Evolutionary conservation across 2,888 invertebrate genomes (phyloP), one percentile per base, ranked within the genome.

Genomic region (Cryptophagus acutangulus): DNA sequence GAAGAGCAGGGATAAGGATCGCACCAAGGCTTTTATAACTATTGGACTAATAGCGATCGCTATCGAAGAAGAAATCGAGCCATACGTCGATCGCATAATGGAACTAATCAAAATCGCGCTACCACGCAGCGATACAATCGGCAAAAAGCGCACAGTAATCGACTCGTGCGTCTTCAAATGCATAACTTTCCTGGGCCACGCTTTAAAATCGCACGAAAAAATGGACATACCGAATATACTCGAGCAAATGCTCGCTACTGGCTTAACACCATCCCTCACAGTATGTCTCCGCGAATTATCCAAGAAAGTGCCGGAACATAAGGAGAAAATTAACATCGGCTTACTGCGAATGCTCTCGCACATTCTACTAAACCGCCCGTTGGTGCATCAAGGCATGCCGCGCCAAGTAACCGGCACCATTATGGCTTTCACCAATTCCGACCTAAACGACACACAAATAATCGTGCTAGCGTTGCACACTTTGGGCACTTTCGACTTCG

Each of bases 111-210:
- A 59, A 47, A 39, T 46, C 3, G 52, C 61, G 3, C 44, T 71
- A 13, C 93, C 94, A 1, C 75, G 84, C 0, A 78, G 84, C 59
- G 89, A 90, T 53, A 76, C 79, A 0, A 78, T 85, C 14, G 82
- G 80, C 42, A 91, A 88, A 62, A 87, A 87, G 58, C 77, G 83
- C 48, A 68, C 76, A 2, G 72, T 76, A 16, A 76, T 87, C 35
- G 95, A 97, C 62, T 87, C 93, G 0, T 83, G 90, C 1, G 87
- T 96, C 34, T 96, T 95, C 67, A 85, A 88, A 17, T 97, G 95
- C 65, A 85, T 99, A 14, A 92, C 93, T 17, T 75, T 96, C 50
- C 70, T 99, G 4, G 90, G 90, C 1, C 83, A 89, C 65, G 89
- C 96, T 1, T 54, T 93, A 0, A 85, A 86, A 48, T 80, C 83